These are phyloP conservation scores for Perognathus longimembris DNA, from an alignment of 2,113 vertebrate genomes.

Conservation along the genomic window DNA sequence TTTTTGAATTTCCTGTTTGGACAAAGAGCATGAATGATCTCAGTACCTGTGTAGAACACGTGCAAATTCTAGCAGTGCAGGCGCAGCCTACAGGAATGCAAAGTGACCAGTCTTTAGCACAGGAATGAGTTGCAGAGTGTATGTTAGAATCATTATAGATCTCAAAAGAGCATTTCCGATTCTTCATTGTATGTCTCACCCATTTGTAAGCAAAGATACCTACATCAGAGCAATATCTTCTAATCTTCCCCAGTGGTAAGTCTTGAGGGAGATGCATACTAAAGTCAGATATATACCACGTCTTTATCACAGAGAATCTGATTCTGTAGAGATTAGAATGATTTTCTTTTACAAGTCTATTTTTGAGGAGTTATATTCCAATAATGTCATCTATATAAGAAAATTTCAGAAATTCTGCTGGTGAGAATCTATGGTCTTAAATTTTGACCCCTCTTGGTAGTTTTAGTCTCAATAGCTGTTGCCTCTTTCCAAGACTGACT, in stretches of 20 bases:
- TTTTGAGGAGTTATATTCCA: background rate
- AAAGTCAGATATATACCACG: background rate
- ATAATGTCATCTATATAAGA: background rate
- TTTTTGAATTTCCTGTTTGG: background rate
- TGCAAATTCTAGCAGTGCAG: background rate
- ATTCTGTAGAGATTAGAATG: background rate
- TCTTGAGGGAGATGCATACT: background rate
- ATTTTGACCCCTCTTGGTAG: background rate
- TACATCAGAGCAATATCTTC: background rate
- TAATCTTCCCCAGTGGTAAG: background rate
- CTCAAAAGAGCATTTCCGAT: background rate
- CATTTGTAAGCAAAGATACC: background rate
- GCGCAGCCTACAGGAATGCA: background rate
- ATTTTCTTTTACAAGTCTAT: background rate
- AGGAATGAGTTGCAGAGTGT: background rate
- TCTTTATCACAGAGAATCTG: background rate
- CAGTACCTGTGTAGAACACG: background rate
- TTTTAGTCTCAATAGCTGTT: background rate
- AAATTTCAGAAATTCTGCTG: background rate
- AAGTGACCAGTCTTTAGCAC: background rate
- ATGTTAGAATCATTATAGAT: background rate
- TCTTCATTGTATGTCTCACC: background rate
- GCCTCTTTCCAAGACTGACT: rapidly evolving
- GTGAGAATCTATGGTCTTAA: background rate
- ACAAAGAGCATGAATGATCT: background rate